phyloP scores from a whole-genome alignment of 2,113 vertebrate species.

The Okapia johnstoni region DNA sequence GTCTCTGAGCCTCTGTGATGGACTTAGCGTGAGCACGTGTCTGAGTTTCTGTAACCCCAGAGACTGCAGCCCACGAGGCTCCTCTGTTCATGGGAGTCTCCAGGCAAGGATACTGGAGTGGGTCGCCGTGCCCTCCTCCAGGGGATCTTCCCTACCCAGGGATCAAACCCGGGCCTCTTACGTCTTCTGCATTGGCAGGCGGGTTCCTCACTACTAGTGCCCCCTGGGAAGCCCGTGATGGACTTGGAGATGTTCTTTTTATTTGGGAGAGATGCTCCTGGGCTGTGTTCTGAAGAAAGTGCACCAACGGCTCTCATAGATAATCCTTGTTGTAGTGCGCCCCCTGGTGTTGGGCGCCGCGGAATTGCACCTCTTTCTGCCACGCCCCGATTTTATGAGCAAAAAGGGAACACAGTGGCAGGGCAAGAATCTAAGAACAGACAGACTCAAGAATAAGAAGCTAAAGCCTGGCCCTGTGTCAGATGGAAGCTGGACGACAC shows the following conservation, averaged over 20 bases:
- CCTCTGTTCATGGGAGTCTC: not conserved
- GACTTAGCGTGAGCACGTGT: not conserved
- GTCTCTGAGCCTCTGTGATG: fast-evolving
- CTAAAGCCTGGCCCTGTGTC: fast-evolving
- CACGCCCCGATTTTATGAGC: fast-evolving
- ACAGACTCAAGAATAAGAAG: fast-evolving
- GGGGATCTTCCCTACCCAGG: not conserved
- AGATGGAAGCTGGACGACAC: fast-evolving
- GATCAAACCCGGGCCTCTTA: not conserved
- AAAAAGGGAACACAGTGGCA: fast-evolving
- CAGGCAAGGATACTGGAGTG: not conserved
- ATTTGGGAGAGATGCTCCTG: fast-evolving
- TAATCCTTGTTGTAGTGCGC: fast-evolving
- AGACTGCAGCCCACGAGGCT: not conserved
- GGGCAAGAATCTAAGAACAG: fast-evolving
- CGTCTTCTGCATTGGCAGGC: not conserved
- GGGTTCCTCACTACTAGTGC: not conserved
- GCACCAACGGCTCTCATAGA: fast-evolving
- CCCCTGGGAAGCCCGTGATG: not conserved
- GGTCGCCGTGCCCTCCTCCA: not conserved
- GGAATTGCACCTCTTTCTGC: fast-evolving
- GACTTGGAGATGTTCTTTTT: not conserved
- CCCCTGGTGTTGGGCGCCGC: not conserved
- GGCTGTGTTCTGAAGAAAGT: fast-evolving
- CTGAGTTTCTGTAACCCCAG: not conserved